Conservation (phyloP, 2,113 vertebrate species). For the Scartelaos histophorus region DNA sequence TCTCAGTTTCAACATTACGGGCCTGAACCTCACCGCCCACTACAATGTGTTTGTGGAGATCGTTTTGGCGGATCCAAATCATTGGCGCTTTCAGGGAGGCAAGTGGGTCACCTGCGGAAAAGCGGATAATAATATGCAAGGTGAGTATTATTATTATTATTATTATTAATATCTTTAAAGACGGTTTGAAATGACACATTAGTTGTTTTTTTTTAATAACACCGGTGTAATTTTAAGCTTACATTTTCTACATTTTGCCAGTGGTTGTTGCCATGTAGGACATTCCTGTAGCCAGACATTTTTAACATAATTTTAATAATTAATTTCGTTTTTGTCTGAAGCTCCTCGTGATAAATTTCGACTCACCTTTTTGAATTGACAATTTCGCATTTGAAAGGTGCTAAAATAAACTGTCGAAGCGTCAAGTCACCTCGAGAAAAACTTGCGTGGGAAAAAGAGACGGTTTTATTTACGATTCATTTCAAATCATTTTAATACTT, state of each 20-base stretch:
- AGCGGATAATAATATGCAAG: conserved; percentile 99
- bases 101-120: conserved; percentile 99
- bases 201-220: neutral
- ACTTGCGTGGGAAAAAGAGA: neutral
- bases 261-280: neutral
- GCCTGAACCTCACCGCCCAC: conserved; percentile 93
- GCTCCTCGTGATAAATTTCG: neutral
- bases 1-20: conserved; percentile 98
- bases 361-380: neutral
- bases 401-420: conserved; percentile 9
- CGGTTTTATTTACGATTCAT: neutral
- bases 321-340: neutral
- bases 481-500: neutral
- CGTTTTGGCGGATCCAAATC: conserved; percentile 94
- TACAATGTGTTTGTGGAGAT: conserved; percentile 98
- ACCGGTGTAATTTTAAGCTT: neutral
- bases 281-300: neutral
- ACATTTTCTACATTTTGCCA: neutral
- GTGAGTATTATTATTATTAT: conserved; percentile 63
- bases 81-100: conserved; percentile 98
- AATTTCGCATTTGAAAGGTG: neutral
- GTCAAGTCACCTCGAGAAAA: conserved; percentile 3
- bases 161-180: neutral
- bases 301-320: neutral
- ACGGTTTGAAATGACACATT: neutral